Conservation (phyloP, 2,113 vertebrate species). For the Megaceryle maxima region DNA sequence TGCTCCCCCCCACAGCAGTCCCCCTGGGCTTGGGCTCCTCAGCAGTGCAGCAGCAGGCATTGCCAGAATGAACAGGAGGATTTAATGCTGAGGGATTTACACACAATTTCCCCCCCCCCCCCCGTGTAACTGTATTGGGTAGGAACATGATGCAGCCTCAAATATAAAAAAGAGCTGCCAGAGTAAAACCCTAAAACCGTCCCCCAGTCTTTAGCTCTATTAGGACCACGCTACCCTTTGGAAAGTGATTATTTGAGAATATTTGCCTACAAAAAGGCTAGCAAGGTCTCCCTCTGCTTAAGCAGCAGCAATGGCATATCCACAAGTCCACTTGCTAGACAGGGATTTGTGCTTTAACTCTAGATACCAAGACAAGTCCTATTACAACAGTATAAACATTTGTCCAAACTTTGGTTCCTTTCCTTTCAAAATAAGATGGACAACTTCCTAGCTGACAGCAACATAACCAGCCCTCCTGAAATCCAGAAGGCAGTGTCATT, state of each 20-base stretch:
- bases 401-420: not conserved
- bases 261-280: not conserved
- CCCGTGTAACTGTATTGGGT: not conserved
- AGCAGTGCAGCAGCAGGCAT: not conserved
- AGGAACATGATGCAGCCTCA: not conserved
- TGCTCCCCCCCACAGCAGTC: not conserved
- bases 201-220: not conserved
- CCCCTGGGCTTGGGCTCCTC: not conserved
- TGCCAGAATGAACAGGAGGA: fast-evolving
- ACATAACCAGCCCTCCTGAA: not conserved
- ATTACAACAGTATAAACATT: not conserved
- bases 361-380: not conserved
- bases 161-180: not conserved
- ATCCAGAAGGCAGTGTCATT: not conserved
- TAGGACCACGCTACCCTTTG: not conserved
- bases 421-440: not conserved
- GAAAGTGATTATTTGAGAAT: not conserved
- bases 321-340: not conserved
- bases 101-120: not conserved
- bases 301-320: not conserved
- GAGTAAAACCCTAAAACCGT: not conserved
- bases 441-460: not conserved
- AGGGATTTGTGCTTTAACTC: not conserved
- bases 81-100: not conserved
- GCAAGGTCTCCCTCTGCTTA: not conserved